Evolutionary conservation across 2,888 invertebrate genomes (phyloP).

Genomic region (Clivina fossor): DNA sequence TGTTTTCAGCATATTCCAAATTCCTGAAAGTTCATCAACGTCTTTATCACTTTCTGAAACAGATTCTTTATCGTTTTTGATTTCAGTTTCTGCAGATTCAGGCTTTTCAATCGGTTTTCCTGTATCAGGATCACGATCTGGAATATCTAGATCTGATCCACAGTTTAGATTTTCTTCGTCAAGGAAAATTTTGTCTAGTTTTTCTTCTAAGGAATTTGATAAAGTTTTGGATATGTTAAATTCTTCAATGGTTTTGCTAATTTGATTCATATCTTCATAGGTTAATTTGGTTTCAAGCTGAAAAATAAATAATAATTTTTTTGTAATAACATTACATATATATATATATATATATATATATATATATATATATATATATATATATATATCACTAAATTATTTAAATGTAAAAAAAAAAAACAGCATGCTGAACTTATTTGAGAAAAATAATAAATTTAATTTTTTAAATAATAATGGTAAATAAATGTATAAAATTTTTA

Average conservation of each 20-base stretch:
- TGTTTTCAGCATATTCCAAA: slow-evolving; percentile 23
- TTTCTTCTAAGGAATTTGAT: slow-evolving; percentile 12
- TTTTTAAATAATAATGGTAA: too few relatives aligned
- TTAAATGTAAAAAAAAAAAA: too few relatives aligned
- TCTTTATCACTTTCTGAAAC: too few relatives aligned
- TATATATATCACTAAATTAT: too few relatives aligned
- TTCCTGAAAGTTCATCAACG: slow-evolving; percentile 15
- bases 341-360: background rate
- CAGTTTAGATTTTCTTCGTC: slow-evolving; percentile 6
- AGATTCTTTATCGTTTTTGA: too few relatives aligned
- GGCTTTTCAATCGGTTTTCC: background rate
- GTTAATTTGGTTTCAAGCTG: slow-evolving; percentile 8
- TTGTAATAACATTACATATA: background rate
- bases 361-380: too few relatives aligned
- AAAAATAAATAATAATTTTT: slow-evolving; percentile 1
- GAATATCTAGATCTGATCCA: slow-evolving; percentile 6
- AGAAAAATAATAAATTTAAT: too few relatives aligned
- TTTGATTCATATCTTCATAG: slow-evolving; percentile 23
- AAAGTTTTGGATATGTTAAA: background rate
- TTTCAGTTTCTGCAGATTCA: too few relatives aligned
- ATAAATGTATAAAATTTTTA: too few relatives aligned
- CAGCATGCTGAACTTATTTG: too few relatives aligned
- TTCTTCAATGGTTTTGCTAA: slow-evolving; percentile 5
- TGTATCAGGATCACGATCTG: background rate
- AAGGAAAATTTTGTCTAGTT: slow-evolving; percentile 10